These are phyloP conservation scores for Adelosebastes latens DNA, from an alignment of 2,797 vertebrate species.

Conservation along the genomic window DNA sequence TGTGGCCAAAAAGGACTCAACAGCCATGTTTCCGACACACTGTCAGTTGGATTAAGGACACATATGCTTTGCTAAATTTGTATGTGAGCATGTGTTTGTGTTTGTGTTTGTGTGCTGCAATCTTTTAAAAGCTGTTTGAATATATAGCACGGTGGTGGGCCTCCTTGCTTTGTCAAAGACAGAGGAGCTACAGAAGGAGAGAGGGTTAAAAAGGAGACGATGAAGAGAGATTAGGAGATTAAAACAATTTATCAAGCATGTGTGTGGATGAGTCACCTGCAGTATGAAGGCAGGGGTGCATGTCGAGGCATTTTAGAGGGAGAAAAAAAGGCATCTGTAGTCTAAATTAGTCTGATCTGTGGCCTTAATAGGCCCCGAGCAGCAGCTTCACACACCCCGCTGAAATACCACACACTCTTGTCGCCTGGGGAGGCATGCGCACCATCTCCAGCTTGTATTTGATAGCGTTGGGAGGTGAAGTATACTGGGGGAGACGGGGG, in stretches of 20 bases:
- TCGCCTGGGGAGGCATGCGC: slow-evolving; percentile 51
- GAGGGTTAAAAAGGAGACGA: slow-evolving; percentile 29
- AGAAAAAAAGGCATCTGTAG: slow-evolving; percentile 40
- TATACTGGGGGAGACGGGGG: neutral
- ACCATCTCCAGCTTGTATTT: slow-evolving; percentile 42
- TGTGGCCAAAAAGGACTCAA: slow-evolving; percentile 57
- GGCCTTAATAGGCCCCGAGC: slow-evolving; percentile 38
- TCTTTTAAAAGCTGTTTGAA: slow-evolving; percentile 59
- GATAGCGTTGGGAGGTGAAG: slow-evolving; percentile 25
- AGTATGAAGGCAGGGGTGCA: slow-evolving; percentile 10
- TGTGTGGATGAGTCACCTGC: slow-evolving; percentile 49
- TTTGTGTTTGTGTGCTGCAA: slow-evolving; percentile 21
- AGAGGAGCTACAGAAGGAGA: slow-evolving; percentile 3
- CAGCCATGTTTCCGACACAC: slow-evolving; percentile 64
- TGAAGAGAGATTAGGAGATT: slow-evolving; percentile 41
- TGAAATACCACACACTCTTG: slow-evolving; percentile 68
- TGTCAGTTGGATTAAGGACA: slow-evolving; percentile 67
- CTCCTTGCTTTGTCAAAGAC: slow-evolving; percentile 23
- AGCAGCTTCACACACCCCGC: slow-evolving; percentile 53
- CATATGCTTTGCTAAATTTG: slow-evolving; percentile 67
- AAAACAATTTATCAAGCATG: slow-evolving; percentile 45
- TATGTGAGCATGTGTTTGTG: slow-evolving; percentile 34
- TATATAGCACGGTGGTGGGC: slow-evolving; percentile 17
- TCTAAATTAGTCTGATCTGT: slow-evolving; percentile 58
- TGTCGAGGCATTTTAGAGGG: slow-evolving; percentile 38